Percentiles rank a stretch among this genome's conserved stretches.
These are phyloP conservation scores for Neosilurus hyrtlii DNA, from an alignment of 2,797 vertebrate species.

Conservation along the genomic window DNA sequence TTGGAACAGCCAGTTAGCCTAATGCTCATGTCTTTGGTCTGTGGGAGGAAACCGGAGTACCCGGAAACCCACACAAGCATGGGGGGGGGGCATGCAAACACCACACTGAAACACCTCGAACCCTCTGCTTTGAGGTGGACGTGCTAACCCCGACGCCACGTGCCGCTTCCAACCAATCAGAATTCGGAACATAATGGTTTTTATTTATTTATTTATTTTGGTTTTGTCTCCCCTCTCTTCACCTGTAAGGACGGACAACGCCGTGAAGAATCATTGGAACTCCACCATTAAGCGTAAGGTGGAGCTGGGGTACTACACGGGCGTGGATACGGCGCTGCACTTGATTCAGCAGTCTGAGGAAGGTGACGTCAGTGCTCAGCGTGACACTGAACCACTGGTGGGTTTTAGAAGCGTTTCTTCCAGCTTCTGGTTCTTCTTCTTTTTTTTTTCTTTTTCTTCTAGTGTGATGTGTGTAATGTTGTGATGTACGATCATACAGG, in stretches of 20 bases:
- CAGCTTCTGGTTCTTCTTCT: not conserved
- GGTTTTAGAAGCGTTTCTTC: not conserved
- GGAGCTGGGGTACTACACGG: conserved; percentile 85
- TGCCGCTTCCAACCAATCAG: not conserved
- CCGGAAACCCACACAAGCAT: no score
- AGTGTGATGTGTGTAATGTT: not conserved
- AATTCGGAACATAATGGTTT: not conserved
- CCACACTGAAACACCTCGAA: no score
- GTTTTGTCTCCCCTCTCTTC: no score
- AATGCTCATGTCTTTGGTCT: no score
- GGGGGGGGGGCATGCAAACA: no score
- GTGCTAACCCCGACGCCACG: no score
- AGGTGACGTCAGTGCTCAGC: conserved; percentile 62
- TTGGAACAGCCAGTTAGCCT: no score
- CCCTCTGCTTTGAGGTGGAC: no score
- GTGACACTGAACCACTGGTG: conserved; percentile 65
- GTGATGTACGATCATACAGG: conserved; percentile 51
- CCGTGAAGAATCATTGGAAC: conserved; percentile 99
- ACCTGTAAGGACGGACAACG: conserved; percentile 89
- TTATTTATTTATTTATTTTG: no score
- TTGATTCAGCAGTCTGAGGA: conserved; percentile 64
- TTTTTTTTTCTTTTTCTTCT: not conserved
- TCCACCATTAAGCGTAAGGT: conserved; percentile 96
- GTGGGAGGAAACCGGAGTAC: no score
- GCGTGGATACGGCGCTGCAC: conserved; percentile 61